Base-by-base conservation (phyloP, 1,140 invertebrate species). In the Drosophila insularis region DNA sequence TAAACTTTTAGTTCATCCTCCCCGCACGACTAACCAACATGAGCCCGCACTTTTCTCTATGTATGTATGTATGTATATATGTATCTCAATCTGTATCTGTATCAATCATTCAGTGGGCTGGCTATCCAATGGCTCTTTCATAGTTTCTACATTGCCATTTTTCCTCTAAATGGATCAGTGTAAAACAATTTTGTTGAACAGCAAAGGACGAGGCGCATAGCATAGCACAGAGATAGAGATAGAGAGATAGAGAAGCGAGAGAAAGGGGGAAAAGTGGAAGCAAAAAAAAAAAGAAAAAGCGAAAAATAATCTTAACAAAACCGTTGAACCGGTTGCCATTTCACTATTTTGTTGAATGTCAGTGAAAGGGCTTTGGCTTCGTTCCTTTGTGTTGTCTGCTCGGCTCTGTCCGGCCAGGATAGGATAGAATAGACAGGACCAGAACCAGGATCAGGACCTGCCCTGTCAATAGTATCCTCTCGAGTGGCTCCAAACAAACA, bases 401-500 rank as follows among this genome's bases (percentile, higher is more conserved):
- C 43, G 17, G 8, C 14, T 46, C 43, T 46, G 43, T 46, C 17
- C 43, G 58, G 21, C 32, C 55, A 31, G 27, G 27, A 27, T 27
- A 27, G 27, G 27, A 5, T 27, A 5, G 27, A 27, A 27, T 27
- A 5, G 27, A 27, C 5, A 27, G 23, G 5, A 0, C 27, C 4
- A 27, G 55, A 23, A 58, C 39, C 39, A 14, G 37, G 39, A 62
- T 14, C 37, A 27, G 37, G 60, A 62, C 23, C 37, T 62, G 60
- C 59, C 43, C 43, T 75, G 72, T 75, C 73, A 75, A 72, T 60
- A 75, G 65, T 54, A 73, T 50, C 68, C 73, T 66, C 73, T 69
- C 39, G 73, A 75, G 73, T 76, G 74, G 74, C 54, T 64, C 61
- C 66, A 60, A 56, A 70, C 66, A 76, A 76, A 77, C 74, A 76